Evolutionary conservation across 1,140 invertebrate species (phyloP).

Genomic region (Centruroides sculpturatus): DNA sequence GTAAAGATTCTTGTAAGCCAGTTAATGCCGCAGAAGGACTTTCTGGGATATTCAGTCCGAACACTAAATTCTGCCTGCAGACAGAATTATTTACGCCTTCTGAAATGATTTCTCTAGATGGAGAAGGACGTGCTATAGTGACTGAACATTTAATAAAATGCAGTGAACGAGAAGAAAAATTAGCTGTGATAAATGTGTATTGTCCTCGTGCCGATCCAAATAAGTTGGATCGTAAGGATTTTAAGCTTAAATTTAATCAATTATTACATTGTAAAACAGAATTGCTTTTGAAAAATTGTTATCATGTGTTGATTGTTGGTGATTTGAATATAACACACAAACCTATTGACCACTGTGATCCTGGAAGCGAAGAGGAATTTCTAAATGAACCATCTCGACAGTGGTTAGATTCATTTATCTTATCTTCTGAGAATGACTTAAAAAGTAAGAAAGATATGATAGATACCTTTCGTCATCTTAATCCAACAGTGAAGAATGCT

Average conservation of each 20-base stretch:
- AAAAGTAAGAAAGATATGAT: conserved; percentile 10
- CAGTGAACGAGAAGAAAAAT: conserved; percentile 17
- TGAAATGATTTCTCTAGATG: conserved; percentile 24
- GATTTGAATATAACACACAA: conserved; percentile 38
- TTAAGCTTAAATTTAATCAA: conserved; percentile 37
- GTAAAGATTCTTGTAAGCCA: conserved; percentile 28
- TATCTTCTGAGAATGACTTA: neutral
- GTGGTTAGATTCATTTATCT: too few relatives aligned
- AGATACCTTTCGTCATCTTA: conserved; percentile 37
- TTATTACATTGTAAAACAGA: conserved; percentile 33
- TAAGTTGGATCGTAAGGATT: conserved; percentile 30
- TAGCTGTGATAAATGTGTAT: conserved; percentile 40
- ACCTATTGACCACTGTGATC: conserved; percentile 34
- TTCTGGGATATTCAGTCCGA: conserved; percentile 1
- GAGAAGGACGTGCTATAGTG: conserved; percentile 36
- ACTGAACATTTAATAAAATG: conserved; percentile 34
- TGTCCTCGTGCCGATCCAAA: conserved; percentile 37
- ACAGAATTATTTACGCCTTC: neutral
- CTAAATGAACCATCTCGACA: neutral
- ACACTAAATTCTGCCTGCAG: neutral
- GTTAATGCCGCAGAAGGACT: conserved; percentile 34
- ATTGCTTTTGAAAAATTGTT: conserved; percentile 23
- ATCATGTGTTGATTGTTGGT: conserved; percentile 37
- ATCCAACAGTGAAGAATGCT: conserved; percentile 31
- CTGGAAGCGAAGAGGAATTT: conserved; percentile 22